Conservation (phyloP, 2,113 vertebrate species). For the Coregonus clupeaformis region DNA sequence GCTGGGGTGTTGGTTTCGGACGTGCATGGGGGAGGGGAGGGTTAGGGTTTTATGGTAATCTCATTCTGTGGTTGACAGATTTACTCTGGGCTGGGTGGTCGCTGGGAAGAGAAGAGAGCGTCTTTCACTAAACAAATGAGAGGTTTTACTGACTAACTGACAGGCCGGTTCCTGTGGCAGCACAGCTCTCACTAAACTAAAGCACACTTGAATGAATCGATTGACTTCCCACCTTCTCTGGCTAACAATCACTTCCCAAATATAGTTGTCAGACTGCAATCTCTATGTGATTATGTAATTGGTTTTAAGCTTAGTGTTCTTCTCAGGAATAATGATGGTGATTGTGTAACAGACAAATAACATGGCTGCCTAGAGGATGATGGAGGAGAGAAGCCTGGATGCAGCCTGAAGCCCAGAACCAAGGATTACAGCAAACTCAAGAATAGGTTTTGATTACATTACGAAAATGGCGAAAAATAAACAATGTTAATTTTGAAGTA, state of each 20-base stretch:
- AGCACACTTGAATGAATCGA: constrained; percentile 23
- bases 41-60: constrained; percentile 48
- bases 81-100: constrained; percentile 38
- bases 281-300: constrained; percentile 5
- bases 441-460: too few relatives aligned
- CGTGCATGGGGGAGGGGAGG: constrained; percentile 25
- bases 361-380: not conserved
- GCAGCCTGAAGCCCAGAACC: not conserved
- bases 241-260: constrained; percentile 17
- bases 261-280: constrained; percentile 5
- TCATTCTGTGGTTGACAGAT: constrained; percentile 39
- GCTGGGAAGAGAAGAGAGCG: constrained; percentile 19
- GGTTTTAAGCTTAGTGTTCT: constrained; percentile 12
- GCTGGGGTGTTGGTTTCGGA: constrained; percentile 20
- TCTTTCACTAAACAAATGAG: constrained; percentile 24
- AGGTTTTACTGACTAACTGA: constrained; percentile 32
- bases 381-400: not conserved
- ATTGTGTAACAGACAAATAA: constrained; percentile 9
- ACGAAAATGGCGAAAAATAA: too few relatives aligned
- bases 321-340: constrained; percentile 22
- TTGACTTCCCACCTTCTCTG: constrained; percentile 19
- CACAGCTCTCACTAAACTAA: not conserved
- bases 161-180: constrained; percentile 6
- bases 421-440: too few relatives aligned
- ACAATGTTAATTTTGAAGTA: too few relatives aligned